Conservation (phyloP, 2,113 vertebrate genomes). For the Sorex araneus region DNA sequence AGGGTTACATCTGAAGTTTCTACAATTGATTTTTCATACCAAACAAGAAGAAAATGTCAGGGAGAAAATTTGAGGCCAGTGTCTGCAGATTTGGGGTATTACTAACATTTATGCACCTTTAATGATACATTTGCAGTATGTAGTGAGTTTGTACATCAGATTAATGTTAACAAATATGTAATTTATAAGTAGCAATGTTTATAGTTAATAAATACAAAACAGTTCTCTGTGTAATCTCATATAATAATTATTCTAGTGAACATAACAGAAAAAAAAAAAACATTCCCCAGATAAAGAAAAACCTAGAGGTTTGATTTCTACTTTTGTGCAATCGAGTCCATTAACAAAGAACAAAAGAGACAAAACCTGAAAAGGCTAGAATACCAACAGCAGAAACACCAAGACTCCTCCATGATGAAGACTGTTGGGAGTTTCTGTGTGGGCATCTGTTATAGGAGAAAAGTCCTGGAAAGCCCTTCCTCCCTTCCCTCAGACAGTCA, state of each 20-base stretch:
- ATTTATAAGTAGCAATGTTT: not conserved
- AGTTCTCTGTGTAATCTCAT: not conserved
- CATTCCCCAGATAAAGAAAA: not conserved
- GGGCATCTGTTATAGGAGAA: not conserved
- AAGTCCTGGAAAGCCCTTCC: not conserved
- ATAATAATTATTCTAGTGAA: not conserved
- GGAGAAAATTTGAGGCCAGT: not conserved
- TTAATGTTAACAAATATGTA: not conserved
- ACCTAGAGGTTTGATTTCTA: rapidly evolving
- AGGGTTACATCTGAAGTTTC: not conserved
- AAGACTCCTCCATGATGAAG: not conserved
- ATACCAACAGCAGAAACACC: not conserved
- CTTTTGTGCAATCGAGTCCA: too few relatives aligned
- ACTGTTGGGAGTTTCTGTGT: too few relatives aligned
- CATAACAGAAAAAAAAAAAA: not conserved
- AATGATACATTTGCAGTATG: too few relatives aligned
- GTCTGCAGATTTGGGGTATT: not conserved
- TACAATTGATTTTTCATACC: not conserved
- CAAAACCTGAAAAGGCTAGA: not conserved
- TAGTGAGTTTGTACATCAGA: rapidly evolving
- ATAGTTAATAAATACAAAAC: not conserved
- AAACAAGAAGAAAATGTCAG: not conserved
- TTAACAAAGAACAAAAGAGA: not conserved
- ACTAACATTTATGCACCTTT: not conserved
- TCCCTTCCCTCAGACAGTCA: not conserved